Base-by-base conservation (phyloP, 1,140 invertebrate species). In the Drosophila quadrilineata region DNA sequence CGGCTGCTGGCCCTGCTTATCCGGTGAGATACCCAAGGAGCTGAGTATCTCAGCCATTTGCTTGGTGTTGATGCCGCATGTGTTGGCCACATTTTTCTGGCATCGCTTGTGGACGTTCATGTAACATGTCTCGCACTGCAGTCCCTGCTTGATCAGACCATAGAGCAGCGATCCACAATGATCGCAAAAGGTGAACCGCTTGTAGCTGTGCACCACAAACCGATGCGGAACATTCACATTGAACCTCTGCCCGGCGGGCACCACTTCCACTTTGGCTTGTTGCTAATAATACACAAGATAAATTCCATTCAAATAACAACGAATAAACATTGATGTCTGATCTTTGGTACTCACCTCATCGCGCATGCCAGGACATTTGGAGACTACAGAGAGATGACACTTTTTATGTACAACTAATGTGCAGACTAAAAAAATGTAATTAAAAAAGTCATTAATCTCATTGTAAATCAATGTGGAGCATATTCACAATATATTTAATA, bases 41-140 rank as follows among this genome's bases (percentile, higher is more conserved):
- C 93, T 94, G 24, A 99, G 92, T 59, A 99, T 95, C 88, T 97
- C 94, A 0, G 97, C 98, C 95, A 99, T 95, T 89, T 96, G 93
- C 90, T 99, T 98, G 21, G 97, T 97, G 91, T 99, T 97, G 85
- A 99, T 98, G 71, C 99, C 98, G 91, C 99, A 99, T 91, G 98
- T 99, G 91, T 99, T 99, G 28, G 99, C 98, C 29, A 99, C 98
- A 92, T 99, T 99, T 91, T 98, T 98, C 90, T 99, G 95, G 90
- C 98, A 99, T 60, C 98, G 93, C 91, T 99, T 99, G 92, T 99
- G 99, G 54, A 99, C 97, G 91, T 99, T 99, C 93, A 99, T 95
- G 74, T 94, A 96, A 91, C 99, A 99, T 68, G 94, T 96, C 94
- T 98, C 96, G 92, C 99, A 99, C 90, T 99, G 97, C 62, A 99